Base-by-base conservation (phyloP, 2,797 vertebrate species). In the Gymnocypris eckloni region DNA sequence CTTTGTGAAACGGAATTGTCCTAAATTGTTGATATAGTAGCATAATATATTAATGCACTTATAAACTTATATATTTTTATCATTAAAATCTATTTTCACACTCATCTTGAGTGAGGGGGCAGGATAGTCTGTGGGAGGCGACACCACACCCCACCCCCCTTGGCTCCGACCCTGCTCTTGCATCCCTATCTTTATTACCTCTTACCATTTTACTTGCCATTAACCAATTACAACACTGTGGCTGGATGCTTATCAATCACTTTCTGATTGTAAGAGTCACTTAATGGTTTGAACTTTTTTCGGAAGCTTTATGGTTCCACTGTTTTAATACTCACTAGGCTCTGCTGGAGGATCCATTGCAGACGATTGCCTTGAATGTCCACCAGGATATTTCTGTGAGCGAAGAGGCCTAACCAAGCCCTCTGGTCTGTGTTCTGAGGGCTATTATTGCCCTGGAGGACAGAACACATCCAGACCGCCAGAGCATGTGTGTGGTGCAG, bases 391-490 rank as follows among this genome's bases (percentile, higher is more conserved):
- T 79, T 98, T 96, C 94, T 99, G 98, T 89, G 91, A 94, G 5
- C 86, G 89, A 6, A 11, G 22, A 11, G 96, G 95, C 15, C 87
- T 93, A 15, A 89, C 91, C 37, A 92, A 91, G 76, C 95, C 96
- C 15, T 96, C 94, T 11, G 96, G 96, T 45, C 92, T 71, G n/a
- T 98, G 97, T 70, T 89, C 90, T 12, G 90, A 94, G 6, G 96
- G 96, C n/a, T 97, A 95, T 86, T 96, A 95, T 90, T 97, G 97
- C 91, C 95, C 96, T n/a, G 94, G 83, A 71, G 95, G 96, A 76
- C 95, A 96, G 91, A 93, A 71, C 86, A 91, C 93, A 71, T 91
- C 91, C 61, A 91, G 86, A 87, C 94, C 95, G 56, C 86, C 90
- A 69, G 91, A 91, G 71, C 87, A 95, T 86, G 83, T 93, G 84